These are phyloP conservation scores for Tonatia bakeri DNA, from an alignment of 2,113 vertebrate species.

Conservation along the genomic window DNA sequence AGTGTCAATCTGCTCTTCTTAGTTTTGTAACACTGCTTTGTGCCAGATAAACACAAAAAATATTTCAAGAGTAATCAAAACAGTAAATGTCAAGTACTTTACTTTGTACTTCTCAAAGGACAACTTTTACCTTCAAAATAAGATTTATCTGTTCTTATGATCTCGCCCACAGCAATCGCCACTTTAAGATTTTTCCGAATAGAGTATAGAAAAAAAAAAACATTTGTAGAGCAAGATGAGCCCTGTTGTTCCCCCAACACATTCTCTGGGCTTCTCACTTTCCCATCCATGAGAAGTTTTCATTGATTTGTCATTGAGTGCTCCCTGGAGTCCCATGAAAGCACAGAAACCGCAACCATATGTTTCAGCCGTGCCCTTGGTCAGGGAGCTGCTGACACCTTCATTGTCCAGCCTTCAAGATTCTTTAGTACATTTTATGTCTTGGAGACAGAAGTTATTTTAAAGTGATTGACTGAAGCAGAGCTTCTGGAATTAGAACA, in stretches of 20 bases:
- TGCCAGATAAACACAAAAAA: background rate
- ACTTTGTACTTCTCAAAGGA: slow-evolving; percentile 10
- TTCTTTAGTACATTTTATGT: slow-evolving; percentile 70
- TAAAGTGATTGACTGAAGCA: slow-evolving; percentile 74
- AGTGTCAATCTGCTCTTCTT: background rate
- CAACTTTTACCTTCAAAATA: slow-evolving; percentile 16
- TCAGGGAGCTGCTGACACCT: slow-evolving; percentile 61
- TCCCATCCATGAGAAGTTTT: slow-evolving; percentile 26
- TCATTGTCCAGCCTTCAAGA: slow-evolving; percentile 65
- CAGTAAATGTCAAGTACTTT: background rate
- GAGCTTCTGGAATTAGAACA: slow-evolving; percentile 70
- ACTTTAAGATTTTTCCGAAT: slow-evolving; percentile 13
- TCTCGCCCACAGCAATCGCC: background rate
- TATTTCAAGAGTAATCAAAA: slow-evolving; percentile 28
- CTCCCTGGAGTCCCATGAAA: slow-evolving; percentile 75
- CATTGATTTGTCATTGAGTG: slow-evolving; percentile 75
- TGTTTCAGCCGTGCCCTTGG: slow-evolving; percentile 74
- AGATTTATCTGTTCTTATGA: background rate
- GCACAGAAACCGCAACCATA: slow-evolving; percentile 64
- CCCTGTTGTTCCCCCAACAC: background rate
- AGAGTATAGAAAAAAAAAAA: background rate
- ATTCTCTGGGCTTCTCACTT: slow-evolving; percentile 40
- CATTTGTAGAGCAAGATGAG: background rate
- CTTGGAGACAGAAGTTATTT: slow-evolving; percentile 72
- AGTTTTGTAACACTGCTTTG: background rate